A percentile compares a stretch with the other conserved stretches of the same genome.
Evolutionary conservation across 2,113 vertebrate species (phyloP).

Genomic region (Chitala chitala): DNA sequence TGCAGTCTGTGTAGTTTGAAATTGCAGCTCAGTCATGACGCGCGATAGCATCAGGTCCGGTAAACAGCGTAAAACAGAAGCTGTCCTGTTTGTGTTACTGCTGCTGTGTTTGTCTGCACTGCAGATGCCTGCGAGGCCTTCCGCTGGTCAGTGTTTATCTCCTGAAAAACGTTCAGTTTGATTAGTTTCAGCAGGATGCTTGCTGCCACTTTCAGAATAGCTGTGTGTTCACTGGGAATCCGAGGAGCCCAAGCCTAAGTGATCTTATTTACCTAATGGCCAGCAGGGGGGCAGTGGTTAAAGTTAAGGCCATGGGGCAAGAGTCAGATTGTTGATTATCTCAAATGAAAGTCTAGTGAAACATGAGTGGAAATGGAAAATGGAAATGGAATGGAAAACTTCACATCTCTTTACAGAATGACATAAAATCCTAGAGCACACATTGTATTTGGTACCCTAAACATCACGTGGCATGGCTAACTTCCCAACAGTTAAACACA

Average conservation of each 20-base stretch:
- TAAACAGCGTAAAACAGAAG: neutral
- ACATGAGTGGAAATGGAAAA: too few relatives aligned
- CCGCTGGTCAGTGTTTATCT: neutral
- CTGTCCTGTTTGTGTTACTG: slow-evolving; percentile 2
- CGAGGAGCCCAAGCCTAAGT: too few relatives aligned
- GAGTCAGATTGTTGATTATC: too few relatives aligned
- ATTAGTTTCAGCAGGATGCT: neutral
- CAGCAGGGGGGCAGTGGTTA: neutral
- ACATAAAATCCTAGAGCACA: too few relatives aligned
- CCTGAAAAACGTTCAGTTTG: too few relatives aligned
- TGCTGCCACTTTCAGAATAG: neutral
- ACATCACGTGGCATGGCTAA: too few relatives aligned
- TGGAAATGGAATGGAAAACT: too few relatives aligned
- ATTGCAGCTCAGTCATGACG: slow-evolving; percentile 12
- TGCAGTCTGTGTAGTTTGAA: slow-evolving; percentile 8
- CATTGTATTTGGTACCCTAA: too few relatives aligned
- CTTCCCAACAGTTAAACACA: too few relatives aligned
- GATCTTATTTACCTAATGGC: neutral
- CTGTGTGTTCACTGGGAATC: neutral
- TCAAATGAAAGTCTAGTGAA: too few relatives aligned
- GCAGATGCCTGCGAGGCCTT: neutral
- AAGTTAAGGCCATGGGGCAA: neutral
- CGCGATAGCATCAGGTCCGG: slow-evolving; percentile 4
- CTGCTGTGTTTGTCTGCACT: neutral
- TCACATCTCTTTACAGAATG: too few relatives aligned